Base-by-base conservation (phyloP, 2,113 vertebrate species). In the Chunga burmeisteri region DNA sequence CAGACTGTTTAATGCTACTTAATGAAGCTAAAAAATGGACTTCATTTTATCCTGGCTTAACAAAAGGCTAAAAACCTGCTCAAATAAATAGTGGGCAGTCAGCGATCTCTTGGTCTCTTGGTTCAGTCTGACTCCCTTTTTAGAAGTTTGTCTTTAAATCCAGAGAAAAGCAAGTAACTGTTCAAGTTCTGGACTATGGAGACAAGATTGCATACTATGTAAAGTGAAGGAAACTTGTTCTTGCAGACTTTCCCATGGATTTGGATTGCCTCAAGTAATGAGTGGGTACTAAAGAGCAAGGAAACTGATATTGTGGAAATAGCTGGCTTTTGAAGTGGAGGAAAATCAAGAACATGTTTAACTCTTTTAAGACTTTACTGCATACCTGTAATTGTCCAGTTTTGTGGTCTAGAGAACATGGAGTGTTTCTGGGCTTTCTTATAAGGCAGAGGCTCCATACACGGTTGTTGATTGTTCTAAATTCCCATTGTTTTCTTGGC, bases 401-500 rank as follows among this genome's bases (percentile, higher is more conserved):
- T 98, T 97, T 98, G 98, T 98, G 97, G 98, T 97, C 98, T 98
- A 98, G 98, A 98, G 98, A 98, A 98, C 97, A 98, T 98, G 98
- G 98, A 98, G 98, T 98, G 98, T 98, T 98, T 98, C 98, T 98
- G 99, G 99, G 99, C 98, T 99, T 98, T 98, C 98, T 98, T 99
- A 98, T 98, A 98, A 98, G 99, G 99, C 98, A 99, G 98, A 99
- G 98, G 98, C 98, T 99, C 99, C 99, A 98, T 98, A 97, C 98
- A 98, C 98, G 98, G 98, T 98, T 98, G 98, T 99, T 99, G 99
- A 99, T 98, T 99, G 98, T 99, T 99, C 99, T 99, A 99, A 99
- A 99, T 99, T 98, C 99, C 99, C 98, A 99, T 99, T 99, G 99
- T 99, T 99, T 99, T 99, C 99, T 99, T 99, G 99, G 99, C 99